Conservation (phyloP, 2,113 vertebrate genomes). For the Phrynocephalus versicolor region DNA sequence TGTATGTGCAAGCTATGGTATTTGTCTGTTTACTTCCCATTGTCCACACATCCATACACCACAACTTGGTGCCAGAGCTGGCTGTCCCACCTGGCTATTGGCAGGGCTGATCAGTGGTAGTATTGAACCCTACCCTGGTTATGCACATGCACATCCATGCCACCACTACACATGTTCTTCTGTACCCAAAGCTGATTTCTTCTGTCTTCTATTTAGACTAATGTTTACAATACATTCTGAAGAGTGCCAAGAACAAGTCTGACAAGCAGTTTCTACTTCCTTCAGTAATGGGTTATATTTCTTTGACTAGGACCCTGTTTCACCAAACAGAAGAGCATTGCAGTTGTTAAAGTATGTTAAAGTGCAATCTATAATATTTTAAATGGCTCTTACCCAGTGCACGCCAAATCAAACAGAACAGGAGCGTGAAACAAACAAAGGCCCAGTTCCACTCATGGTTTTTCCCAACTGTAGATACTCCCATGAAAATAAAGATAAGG, state of each 20-base stretch:
- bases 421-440: conserved; percentile 91
- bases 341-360: conserved; percentile 16
- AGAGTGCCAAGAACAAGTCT: not conserved
- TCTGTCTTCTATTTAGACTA: not conserved
- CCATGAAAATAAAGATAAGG: conserved; percentile 98
- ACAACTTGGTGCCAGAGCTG: too few relatives aligned
- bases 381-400: conserved; percentile 81
- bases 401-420: conserved; percentile 92
- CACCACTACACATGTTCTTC: too few relatives aligned
- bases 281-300: not conserved
- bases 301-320: not conserved
- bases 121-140: too few relatives aligned
- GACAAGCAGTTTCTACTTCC: not conserved
- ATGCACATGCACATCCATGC: too few relatives aligned
- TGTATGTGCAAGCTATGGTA: too few relatives aligned
- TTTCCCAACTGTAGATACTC: conserved; percentile 92
- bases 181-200: not conserved
- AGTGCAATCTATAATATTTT: not conserved
- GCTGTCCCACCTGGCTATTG: too few relatives aligned
- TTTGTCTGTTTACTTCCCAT: too few relatives aligned
- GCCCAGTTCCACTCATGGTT: conserved; percentile 98
- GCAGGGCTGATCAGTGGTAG: too few relatives aligned
- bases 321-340: conserved; percentile 10
- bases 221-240: not conserved
- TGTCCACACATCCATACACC: too few relatives aligned